Evolutionary conservation across 2,797 vertebrate genomes (phyloP).

Genomic region (Sitta carolinensis): DNA sequence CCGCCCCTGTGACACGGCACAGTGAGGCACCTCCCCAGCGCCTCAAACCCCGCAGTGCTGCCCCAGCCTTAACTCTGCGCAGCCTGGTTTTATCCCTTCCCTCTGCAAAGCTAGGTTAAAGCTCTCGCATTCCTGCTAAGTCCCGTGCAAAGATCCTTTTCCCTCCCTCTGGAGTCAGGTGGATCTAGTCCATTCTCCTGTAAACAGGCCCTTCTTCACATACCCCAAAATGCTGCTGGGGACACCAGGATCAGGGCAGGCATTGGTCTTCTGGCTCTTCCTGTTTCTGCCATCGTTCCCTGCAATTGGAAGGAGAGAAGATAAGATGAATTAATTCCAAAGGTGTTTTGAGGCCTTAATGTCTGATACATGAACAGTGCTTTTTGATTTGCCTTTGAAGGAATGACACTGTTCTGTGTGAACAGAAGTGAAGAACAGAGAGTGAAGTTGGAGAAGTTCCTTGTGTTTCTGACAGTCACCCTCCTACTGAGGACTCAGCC

Average conservation of each 20-base stretch:
- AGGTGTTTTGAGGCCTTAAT: background rate
- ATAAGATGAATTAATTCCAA: background rate
- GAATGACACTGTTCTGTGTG: background rate
- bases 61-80: background rate
- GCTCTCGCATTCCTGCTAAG: background rate
- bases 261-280: background rate
- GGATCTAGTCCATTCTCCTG: background rate
- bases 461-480: background rate
- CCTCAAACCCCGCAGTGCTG: background rate
- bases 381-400: constrained; percentile 5
- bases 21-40: too few species aligned
- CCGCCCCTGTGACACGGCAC: too few species aligned
- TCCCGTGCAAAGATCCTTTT: background rate
- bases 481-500: background rate
- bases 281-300: background rate
- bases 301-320: background rate
- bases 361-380: background rate
- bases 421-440: background rate
- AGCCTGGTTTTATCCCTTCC: background rate
- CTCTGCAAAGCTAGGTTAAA: background rate
- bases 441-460: background rate
- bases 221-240: background rate
- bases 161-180: too few species aligned
- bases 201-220: background rate
- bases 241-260: background rate